Evolutionary conservation across 1,140 invertebrate genomes (phyloP), one percentile per base, ranked within the genome.

Genomic region (Temnothorax curvispinosus): DNA sequence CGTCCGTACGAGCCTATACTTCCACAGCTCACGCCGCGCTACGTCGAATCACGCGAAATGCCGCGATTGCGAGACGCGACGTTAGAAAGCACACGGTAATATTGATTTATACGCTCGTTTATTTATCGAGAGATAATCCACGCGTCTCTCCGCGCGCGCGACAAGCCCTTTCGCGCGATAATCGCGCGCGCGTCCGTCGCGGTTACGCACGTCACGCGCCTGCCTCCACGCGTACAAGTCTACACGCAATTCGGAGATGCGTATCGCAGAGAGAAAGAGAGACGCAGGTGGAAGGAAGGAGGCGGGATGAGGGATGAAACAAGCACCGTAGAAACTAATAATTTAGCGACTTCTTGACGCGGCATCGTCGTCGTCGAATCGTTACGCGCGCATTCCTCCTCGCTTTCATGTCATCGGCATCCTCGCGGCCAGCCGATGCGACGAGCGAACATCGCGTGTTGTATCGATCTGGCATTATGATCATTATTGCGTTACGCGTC

Each of bases 401-500:
- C 32, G 38, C 88, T 90, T 93, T 92, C 86, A 86, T 89, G 84
- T 87, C 80, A 84, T 72, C 80, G 80, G 80, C 41, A 47, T 84
- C 69, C 69, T 47, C 54, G 44, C 56, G 58, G 47, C 11, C 47
- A 38, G 85, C 86, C 85, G 86, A 82, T 86, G 88, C 91, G 92
- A 91, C 91, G 90, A 89, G 32, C 89, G 93, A 91, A 90, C 87
- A 91, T 69, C 78, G 87, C 80, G 88, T 80, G 89, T 90, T 88
- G 88, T 91, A 94, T 94, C 92, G 94, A 95, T 94, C 94, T 93
- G 91, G 71, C 90, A 90, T 92, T 91, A 93, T 93, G 92, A 94
- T 94, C 93, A 93, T 94, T 94, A 94, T 94, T 94, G 92, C 91
- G 89, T 92, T 93, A 90, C 88, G 92, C 93, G 90, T 69, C 41